phyloP scores from a whole-genome alignment of 2,113 vertebrate species.

The Thermophis baileyi region DNA sequence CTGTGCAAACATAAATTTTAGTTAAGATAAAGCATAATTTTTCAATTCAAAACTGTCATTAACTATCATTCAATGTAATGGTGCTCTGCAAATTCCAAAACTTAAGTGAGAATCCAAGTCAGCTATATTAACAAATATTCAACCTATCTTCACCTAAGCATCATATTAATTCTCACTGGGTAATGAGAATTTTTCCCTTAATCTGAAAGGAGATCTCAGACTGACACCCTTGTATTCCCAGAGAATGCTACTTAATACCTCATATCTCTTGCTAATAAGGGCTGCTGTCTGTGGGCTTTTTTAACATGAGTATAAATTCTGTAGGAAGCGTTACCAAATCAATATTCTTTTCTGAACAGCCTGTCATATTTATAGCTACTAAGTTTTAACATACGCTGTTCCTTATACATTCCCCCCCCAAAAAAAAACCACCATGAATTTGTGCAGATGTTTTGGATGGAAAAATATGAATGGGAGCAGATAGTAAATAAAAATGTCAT shows the following conservation, averaged over 20 bases:
- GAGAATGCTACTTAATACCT: neutral
- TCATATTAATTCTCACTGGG: neutral
- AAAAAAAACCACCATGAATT: neutral
- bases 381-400: neutral
- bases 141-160: neutral
- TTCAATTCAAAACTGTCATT: neutral
- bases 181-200: neutral
- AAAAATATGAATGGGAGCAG: neutral
- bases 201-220: neutral
- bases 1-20: neutral
- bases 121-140: neutral
- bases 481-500: neutral
- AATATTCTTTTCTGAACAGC: neutral
- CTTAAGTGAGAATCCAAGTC: neutral
- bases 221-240: no score
- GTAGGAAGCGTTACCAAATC: neutral
- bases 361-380: neutral
- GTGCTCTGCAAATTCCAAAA: neutral
- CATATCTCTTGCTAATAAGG: neutral
- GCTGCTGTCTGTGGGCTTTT: neutral
- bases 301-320: neutral
- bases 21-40: neutral
- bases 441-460: neutral
- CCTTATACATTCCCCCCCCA: neutral
- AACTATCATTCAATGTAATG: neutral